phyloP scores from a whole-genome alignment of 2,797 vertebrate species.

The Vireo griseus region DNA sequence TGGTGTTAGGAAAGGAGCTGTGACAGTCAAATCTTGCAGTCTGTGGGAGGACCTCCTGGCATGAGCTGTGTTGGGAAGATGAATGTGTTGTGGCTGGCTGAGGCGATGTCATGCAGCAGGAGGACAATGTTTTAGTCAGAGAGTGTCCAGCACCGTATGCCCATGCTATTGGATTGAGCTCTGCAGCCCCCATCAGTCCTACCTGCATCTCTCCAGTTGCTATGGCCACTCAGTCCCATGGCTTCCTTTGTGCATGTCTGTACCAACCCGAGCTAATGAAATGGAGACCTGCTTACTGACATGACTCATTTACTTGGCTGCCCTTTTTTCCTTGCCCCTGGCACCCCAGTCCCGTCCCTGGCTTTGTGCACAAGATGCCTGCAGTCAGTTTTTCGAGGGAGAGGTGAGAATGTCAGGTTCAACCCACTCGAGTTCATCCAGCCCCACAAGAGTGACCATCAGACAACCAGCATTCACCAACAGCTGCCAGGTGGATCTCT shows the following conservation, averaged over 20 bases:
- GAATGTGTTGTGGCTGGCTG: accelerated
- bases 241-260: neutral
- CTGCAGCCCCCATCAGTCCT: neutral
- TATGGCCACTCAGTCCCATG: accelerated
- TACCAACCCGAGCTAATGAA: neutral
- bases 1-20: neutral
- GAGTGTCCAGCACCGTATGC: neutral
- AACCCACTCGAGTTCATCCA: neutral
- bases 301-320: neutral
- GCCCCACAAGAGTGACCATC: neutral
- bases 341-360: neutral
- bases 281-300: neutral
- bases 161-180: neutral
- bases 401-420: neutral
- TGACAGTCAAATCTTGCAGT: neutral
- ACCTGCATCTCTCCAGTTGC: neutral
- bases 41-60: neutral
- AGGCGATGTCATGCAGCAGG: neutral
- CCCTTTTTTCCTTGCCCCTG: neutral
- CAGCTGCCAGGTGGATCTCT: neutral
- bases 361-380: neutral
- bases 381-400: neutral
- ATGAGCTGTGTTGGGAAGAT: neutral
- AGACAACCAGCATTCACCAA: neutral
- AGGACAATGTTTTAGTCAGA: neutral